A percentile compares a stretch with the other conserved stretches of the same genome.
Evolutionary conservation across 2,797 vertebrate genomes (phyloP).

Genomic region (Alca torda): DNA sequence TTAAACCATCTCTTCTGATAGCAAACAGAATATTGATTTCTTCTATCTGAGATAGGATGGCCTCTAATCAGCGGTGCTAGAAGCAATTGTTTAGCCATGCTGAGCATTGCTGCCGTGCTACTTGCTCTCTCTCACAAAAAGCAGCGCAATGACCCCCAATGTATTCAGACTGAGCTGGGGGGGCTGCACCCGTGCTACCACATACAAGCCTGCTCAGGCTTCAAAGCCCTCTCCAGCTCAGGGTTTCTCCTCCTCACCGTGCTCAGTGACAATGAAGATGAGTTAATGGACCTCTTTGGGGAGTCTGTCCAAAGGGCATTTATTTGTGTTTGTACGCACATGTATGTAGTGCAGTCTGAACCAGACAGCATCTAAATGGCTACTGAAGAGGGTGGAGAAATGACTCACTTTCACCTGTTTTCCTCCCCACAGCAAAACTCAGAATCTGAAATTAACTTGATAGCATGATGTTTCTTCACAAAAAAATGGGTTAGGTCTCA

Average conservation of each 20-base stretch:
- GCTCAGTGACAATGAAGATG: neutral
- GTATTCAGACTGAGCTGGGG: accelerated
- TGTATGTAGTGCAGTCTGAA: neutral
- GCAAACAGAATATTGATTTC: neutral
- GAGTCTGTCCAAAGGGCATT: neutral
- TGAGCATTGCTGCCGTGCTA: neutral
- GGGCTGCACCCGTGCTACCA: neutral
- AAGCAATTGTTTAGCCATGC: neutral
- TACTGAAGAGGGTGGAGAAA: neutral
- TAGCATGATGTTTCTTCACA: neutral
- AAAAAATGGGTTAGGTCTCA: neutral
- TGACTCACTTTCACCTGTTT: neutral
- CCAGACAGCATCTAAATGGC: too few species aligned
- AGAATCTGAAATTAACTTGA: neutral
- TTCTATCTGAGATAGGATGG: neutral
- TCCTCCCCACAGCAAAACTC: neutral
- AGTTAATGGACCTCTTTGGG: neutral
- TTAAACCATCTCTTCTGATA: neutral
- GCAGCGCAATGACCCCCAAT: neutral
- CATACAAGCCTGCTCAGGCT: accelerated
- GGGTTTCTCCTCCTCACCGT: neutral
- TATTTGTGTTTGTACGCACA: neutral
- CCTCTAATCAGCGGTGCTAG: neutral
- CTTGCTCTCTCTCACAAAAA: neutral
- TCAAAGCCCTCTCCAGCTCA: neutral